Evolutionary conservation across 2,113 vertebrate species (phyloP).

Genomic region (Etia nguti): DNA sequence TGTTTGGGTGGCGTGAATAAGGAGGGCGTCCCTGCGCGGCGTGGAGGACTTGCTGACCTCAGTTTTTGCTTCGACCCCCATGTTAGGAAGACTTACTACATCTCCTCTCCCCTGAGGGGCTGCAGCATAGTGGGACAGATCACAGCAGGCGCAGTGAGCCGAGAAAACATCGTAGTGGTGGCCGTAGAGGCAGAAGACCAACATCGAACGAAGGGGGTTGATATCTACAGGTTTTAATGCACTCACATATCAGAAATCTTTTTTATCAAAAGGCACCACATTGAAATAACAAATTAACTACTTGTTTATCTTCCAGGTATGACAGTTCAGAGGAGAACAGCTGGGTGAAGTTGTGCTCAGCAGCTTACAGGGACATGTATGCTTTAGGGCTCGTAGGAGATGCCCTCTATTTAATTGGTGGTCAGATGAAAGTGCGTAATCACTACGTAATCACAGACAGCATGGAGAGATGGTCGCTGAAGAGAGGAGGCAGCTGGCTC

Average conservation of each 20-base stretch:
- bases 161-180: slow-evolving; percentile 80
- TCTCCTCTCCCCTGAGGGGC: slow-evolving; percentile 78
- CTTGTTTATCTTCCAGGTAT: slow-evolving; percentile 72
- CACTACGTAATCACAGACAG: slow-evolving; percentile 82
- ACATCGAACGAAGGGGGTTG: slow-evolving; percentile 77
- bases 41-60: slow-evolving; percentile 77
- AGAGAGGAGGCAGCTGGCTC: slow-evolving; percentile 78
- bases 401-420: slow-evolving; percentile 80
- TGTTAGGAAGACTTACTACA: slow-evolving; percentile 76
- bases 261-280: background rate
- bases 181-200: slow-evolving; percentile 82
- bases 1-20: slow-evolving; percentile 82
- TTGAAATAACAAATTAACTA: background rate
- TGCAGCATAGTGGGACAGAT: slow-evolving; percentile 75
- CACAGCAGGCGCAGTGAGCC: slow-evolving; percentile 79
- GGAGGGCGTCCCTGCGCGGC: slow-evolving; percentile 70
- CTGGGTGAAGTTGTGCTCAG: slow-evolving; percentile 80
- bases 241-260: background rate
- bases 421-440: slow-evolving; percentile 85
- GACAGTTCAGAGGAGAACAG: slow-evolving; percentile 73
- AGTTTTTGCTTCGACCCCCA: slow-evolving; percentile 83
- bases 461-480: slow-evolving; percentile 81
- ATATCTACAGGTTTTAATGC: slow-evolving; percentile 80
- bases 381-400: slow-evolving; percentile 73
- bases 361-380: slow-evolving; percentile 82